Evolutionary conservation across 2,113 vertebrate genomes (phyloP).

Genomic region (Rhinolophus sinicus): DNA sequence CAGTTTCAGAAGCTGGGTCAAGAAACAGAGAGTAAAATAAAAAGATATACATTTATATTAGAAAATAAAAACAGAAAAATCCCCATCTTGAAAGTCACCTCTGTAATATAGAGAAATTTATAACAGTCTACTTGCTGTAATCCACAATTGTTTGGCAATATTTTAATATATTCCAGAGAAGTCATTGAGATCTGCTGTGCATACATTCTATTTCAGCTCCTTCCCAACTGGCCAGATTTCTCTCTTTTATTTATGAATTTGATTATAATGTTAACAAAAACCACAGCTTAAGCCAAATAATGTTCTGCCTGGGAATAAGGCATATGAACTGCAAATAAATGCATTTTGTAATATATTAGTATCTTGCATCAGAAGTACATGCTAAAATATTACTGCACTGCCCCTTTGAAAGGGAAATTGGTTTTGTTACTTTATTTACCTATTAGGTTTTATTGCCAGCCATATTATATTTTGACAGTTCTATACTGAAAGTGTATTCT

Average conservation of each 20-base stretch:
- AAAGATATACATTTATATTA: constrained; percentile 1
- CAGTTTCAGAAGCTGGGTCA: constrained; percentile 14
- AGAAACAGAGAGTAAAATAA: not conserved
- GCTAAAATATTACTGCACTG: constrained; percentile 54
- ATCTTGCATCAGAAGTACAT: constrained; percentile 38
- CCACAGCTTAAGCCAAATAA: constrained; percentile 23
- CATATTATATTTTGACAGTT: constrained; percentile 73
- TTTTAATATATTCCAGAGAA: not conserved
- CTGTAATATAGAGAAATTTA: not conserved
- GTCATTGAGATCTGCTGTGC: not conserved
- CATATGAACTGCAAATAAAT: constrained; percentile 36
- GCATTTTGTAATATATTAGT: constrained; percentile 57
- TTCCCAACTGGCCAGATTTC: constrained; percentile 5
- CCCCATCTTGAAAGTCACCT: not conserved
- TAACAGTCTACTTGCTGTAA: not conserved
- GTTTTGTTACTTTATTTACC: constrained; percentile 73
- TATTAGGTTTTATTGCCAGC: constrained; percentile 58
- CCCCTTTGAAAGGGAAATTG: constrained; percentile 52
- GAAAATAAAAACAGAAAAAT: constrained; percentile 7
- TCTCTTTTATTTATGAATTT: constrained; percentile 48
- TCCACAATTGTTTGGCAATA: not conserved
- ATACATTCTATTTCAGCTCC: not conserved
- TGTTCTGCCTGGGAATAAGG: not conserved
- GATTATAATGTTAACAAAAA: constrained; percentile 55
- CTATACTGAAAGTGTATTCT: constrained; percentile 60